Base-by-base conservation (phyloP, 2,797 vertebrate genomes). In the Hydrolagus colliei region DNA sequence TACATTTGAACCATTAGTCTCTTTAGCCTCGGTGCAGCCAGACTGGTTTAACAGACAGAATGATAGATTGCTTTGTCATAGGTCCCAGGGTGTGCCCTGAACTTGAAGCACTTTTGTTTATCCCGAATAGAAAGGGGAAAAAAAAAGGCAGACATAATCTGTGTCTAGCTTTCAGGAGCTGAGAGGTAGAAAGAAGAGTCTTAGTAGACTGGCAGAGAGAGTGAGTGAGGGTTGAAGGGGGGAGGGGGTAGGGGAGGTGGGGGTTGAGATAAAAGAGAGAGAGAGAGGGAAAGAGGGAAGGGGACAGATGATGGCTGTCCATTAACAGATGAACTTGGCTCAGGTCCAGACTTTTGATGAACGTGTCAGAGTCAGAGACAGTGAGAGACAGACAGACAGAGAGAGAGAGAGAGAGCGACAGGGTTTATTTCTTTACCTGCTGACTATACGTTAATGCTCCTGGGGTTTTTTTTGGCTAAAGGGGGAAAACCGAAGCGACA, bases 261-360 rank as follows among this genome's bases (percentile, higher is more conserved):
- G 88, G 88, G 84, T 72, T 84, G 87, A 88, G 11, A n/a, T 82
- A 41, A 86, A 71, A 86, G 68, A 84, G 85, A 88, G n/a, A n/a
- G n/a, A n/a, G n/a, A n/a, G n/a, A n/a, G n/a, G n/a, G 91, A 79
- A 87, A 91, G 80, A 88, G 91, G 89, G 89, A 91, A 90, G 89
- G 89, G 91, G 91, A 90, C 91, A 92, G 93, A 92, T 89, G 91
- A 89, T 90, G 93, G 92, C 94, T 95, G 95, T 96, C 96, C 97
- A 97, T 97, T 98, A 98, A 97, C 95, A 96, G 96, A 97, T 97
- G 96, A 98, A 97, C 96, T 97, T 98, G 97, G 97, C 96, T 41
- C 75, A 90, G 90, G 90, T 96, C 97, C 97, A 98, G 94, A 92
- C 93, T 93, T 96, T 93, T 96, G 96, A 96, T 96, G 96, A 91